Conservation (phyloP, 2,797 vertebrate genomes). For the Tachyglossus aculeatus region DNA sequence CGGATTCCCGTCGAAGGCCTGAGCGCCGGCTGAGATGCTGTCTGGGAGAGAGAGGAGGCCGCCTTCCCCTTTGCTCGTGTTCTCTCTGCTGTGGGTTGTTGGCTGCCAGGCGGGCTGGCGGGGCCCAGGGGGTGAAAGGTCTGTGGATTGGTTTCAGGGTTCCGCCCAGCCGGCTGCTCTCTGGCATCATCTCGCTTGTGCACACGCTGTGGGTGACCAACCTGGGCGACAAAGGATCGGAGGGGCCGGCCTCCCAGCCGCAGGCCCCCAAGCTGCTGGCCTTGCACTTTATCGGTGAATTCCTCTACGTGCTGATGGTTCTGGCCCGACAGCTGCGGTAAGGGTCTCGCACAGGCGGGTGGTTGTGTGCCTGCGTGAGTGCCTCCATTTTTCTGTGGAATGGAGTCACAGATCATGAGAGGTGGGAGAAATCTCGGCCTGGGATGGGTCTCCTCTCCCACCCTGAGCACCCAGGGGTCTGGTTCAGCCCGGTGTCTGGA, state of each 20-base stretch:
- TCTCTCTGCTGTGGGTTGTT: too few relatives aligned
- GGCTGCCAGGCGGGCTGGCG: too few relatives aligned
- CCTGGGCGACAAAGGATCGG: conserved; percentile 76
- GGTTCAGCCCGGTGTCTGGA: background rate
- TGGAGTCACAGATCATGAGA: fast-evolving
- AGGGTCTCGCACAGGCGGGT: background rate
- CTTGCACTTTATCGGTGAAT: conserved; percentile 85
- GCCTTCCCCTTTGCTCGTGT: too few relatives aligned
- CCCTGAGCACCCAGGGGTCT: too few relatives aligned
- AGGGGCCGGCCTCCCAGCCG: background rate
- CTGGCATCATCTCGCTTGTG: conserved; percentile 80
- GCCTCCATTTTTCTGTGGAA: background rate
- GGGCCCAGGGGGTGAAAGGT: fast-evolving
- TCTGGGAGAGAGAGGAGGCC: too few relatives aligned
- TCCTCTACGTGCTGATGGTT: conserved; percentile 76
- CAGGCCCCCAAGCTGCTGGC: conserved; percentile 82
- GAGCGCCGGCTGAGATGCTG: too few relatives aligned
- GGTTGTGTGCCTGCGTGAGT: fast-evolving
- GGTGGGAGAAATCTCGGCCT: background rate
- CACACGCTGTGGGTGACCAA: conserved; percentile 87
- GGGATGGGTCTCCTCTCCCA: background rate
- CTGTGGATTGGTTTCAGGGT: conserved; percentile 65
- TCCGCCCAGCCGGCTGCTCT: conserved; percentile 79
- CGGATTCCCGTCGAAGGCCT: too few relatives aligned
- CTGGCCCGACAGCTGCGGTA: conserved; percentile 84